Percentiles rank a stretch among this genome's conserved stretches.
Evolutionary conservation across 2,797 vertebrate species (phyloP).

Genomic region (Cryptoblepharus egeriae): DNA sequence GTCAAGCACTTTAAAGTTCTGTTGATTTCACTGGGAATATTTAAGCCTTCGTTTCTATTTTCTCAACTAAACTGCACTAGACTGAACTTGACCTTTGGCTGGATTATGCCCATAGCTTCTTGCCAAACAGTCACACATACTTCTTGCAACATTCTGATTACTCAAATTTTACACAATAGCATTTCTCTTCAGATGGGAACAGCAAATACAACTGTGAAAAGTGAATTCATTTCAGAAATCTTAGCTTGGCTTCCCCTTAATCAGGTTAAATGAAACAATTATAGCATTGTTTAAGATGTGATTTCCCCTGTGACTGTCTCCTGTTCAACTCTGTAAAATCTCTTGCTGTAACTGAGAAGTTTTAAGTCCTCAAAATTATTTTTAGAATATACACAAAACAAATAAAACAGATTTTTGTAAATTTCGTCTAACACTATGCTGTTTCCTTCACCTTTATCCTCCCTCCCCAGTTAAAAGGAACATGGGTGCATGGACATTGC

Average conservation of each 20-base stretch:
- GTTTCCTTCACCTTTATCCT: conserved; percentile 4
- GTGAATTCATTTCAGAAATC: conserved; percentile 19
- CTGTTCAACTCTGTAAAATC: conserved; percentile 7
- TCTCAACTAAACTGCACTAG: background rate
- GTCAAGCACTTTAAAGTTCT: background rate
- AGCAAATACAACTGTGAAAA: conserved; percentile 40
- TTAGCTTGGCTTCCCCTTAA: conserved; percentile 28
- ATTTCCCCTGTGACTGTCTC: conserved; percentile 14
- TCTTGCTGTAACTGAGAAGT: background rate
- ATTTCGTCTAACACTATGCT: conserved; percentile 1
- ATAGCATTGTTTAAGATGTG: conserved; percentile 31
- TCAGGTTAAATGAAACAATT: conserved; percentile 23
- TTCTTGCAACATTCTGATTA: conserved; percentile 26
- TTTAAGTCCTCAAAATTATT: background rate
- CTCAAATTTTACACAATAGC: conserved; percentile 27
- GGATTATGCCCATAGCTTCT: background rate
- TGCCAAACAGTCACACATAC: background rate
- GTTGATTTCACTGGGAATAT: background rate
- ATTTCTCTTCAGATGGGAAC: conserved; percentile 37
- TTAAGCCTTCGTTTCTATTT: background rate
- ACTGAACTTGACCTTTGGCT: background rate
- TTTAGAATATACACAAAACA: background rate
- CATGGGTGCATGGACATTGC: background rate
- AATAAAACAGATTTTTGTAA: background rate
- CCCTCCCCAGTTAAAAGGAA: accelerated